A percentile compares a stretch with the other conserved stretches of the same genome.
These are phyloP conservation scores for Zaprionus lachaisei DNA, from an alignment of 1,140 invertebrate genomes.

Conservation along the genomic window DNA sequence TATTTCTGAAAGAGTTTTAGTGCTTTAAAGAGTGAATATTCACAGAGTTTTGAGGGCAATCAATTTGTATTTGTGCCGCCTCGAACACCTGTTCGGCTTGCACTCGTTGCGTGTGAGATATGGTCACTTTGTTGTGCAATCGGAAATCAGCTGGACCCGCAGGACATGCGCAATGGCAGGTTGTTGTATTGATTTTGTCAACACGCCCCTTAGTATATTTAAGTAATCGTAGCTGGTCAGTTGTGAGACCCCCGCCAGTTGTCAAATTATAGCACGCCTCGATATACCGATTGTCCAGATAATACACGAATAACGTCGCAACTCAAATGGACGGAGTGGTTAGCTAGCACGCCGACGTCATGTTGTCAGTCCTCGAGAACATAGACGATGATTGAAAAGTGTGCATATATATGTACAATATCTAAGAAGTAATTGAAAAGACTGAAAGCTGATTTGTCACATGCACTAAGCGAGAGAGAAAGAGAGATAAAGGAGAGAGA, in stretches of 20 bases:
- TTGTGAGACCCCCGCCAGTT: constrained; percentile 1
- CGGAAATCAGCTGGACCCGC: constrained; percentile 14
- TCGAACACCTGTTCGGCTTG: not conserved
- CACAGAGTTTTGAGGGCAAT: no score
- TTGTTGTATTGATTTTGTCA: constrained; percentile 34
- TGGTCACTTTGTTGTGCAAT: constrained; percentile 10
- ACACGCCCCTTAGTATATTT: constrained; percentile 8
- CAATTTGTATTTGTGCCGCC: not conserved
- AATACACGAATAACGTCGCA: not conserved
- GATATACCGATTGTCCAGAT: not conserved
- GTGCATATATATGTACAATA: not conserved
- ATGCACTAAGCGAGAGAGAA: not conserved
- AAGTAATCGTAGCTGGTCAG: constrained; percentile 11
- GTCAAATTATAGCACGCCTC: not conserved
- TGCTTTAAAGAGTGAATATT: no score
- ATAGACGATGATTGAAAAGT: constrained; percentile 16
- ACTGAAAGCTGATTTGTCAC: constrained; percentile 25
- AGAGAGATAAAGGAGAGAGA: not conserved
- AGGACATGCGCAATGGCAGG: constrained; percentile 20
- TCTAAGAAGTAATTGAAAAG: constrained; percentile 18
- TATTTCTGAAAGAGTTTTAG: no score
- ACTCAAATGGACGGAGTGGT: constrained; percentile 25
- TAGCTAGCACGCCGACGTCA: constrained; percentile 26
- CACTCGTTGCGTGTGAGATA: not conserved
- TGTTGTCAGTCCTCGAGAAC: constrained; percentile 1